Evolutionary conservation across 2,797 vertebrate species (phyloP), one percentile per base, ranked within the genome.

Genomic region (Tarsius wallacei): DNA sequence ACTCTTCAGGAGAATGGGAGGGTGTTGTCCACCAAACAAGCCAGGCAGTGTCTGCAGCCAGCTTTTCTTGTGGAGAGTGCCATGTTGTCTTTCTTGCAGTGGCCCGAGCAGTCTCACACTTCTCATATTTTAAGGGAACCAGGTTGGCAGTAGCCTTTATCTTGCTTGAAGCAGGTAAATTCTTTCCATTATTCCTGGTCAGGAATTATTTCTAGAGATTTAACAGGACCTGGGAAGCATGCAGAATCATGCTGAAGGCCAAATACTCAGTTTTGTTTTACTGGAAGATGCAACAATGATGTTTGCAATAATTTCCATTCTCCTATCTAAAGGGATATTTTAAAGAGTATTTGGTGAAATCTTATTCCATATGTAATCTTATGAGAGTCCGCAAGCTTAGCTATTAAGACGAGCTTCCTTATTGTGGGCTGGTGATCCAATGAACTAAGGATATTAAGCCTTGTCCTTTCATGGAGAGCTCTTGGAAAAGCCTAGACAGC

Each of bases 41-140:
- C 26, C 10, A 22, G 73, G 11, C 28, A 4, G 5, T 5, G 19
- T 8, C 51, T 1, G 6, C 0, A 7, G 10, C 8, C 0, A 1
- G 26, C 33, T 22, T 1, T 78, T n/a, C 2, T 0, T 0, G 0
- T 9, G 31, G 61, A 47, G 0, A 10, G 9, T 0, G 11, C 47
- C 26, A 0, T 7, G n/a, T 21, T 9, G 31, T 73, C 36, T 24
- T 53, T 22, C 2, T 4, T 6, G 19, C 1, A 1, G 33, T n/a
- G 80, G 57, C 31, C 57, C 2, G 33, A 49, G 57, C 57, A 11
- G 1, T 64, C 57, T 76, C 22, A 3, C 1, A 0, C 7, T 13
- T 55, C n/a, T 74, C 51, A 42, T 5, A 10, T 59, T 19, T 76
- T 15, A 59, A 9, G 26, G 19, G 33, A 7, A 53, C n/a, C 66